These are phyloP conservation scores for Astur gentilis DNA, from an alignment of 2,113 vertebrate genomes.

Conservation along the genomic window DNA sequence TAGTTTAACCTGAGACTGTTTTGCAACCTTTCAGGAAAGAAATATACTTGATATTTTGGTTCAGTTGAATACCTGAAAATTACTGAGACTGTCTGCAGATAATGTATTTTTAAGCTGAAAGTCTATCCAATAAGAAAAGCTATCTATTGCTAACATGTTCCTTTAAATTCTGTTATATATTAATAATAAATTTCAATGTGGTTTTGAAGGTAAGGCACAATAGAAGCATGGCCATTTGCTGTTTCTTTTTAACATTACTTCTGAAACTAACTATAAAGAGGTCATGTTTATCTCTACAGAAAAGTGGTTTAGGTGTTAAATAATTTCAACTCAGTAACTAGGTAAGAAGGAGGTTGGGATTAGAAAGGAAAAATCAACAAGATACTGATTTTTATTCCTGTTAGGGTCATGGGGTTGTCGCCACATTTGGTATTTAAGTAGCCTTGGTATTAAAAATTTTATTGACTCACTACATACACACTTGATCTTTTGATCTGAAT, in stretches of 20 bases:
- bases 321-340: background rate
- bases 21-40: background rate
- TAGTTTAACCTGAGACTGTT: background rate
- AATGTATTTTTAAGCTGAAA: background rate
- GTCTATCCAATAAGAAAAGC: background rate
- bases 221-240: background rate
- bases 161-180: background rate
- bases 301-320: background rate
- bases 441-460: background rate
- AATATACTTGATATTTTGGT: background rate
- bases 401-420: background rate
- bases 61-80: background rate
- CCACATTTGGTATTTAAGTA: background rate
- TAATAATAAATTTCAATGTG: background rate
- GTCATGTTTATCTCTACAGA: background rate
- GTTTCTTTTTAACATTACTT: background rate
- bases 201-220: background rate
- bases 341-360: background rate
- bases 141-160: background rate
- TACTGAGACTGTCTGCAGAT: background rate
- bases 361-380: background rate
- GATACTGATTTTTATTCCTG: background rate
- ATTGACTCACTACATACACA: background rate
- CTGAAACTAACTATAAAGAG: background rate
- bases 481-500: background rate